Evolutionary conservation across 92 coral and sea anemone species (phyloP).

Genomic region (Phymanthus crucifer): DNA sequence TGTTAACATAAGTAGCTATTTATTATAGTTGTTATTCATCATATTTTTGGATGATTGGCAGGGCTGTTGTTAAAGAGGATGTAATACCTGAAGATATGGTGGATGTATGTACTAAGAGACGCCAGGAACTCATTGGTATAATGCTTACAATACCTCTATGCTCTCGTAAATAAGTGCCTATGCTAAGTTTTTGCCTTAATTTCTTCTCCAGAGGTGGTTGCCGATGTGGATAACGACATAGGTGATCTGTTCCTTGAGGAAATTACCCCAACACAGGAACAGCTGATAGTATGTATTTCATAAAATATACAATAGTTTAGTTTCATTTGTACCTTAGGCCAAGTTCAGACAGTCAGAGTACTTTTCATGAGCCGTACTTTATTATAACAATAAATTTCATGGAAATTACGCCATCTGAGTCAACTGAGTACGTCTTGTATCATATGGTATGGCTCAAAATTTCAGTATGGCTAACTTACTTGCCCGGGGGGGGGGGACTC

Average conservation of each 20-base stretch:
- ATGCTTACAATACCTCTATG: too few species aligned
- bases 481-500: too few species aligned
- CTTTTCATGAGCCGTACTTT: too few species aligned
- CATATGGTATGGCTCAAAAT: too few species aligned
- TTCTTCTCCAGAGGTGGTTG: slow-evolving; percentile 69
- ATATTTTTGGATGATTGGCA: slow-evolving; percentile 6
- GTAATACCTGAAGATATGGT: slow-evolving; percentile 94
- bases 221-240: slow-evolving; percentile 83
- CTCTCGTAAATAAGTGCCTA: too few species aligned
- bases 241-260: slow-evolving; percentile 96
- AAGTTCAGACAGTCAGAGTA: too few species aligned
- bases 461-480: too few species aligned
- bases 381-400: too few species aligned
- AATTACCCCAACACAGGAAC: slow-evolving; percentile 84
- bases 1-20: not conserved
- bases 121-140: slow-evolving; percentile 88
- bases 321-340: not conserved
- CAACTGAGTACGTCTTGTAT: too few species aligned
- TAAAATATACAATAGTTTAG: too few species aligned
- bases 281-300: slow-evolving; percentile 84
- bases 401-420: too few species aligned
- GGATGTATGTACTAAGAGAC: slow-evolving; percentile 63
- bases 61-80: slow-evolving; percentile 71
- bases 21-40: not conserved
- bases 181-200: too few species aligned